Evolutionary conservation across 2,113 vertebrate genomes (phyloP).

Genomic region (Perccottus glenii): DNA sequence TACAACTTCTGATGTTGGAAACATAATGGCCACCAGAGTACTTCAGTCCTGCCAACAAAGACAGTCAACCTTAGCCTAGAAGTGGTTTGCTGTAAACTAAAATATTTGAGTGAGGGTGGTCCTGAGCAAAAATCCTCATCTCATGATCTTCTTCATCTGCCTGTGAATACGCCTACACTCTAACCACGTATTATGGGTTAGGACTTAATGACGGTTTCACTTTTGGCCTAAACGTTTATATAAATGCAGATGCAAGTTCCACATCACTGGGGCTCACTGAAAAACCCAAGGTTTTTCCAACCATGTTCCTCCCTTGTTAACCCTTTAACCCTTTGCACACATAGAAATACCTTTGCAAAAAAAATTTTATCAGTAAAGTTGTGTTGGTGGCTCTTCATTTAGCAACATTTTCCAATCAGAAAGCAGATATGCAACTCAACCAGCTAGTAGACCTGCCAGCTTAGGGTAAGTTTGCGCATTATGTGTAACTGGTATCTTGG

Average conservation of each 20-base stretch:
- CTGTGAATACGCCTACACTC: slow-evolving; percentile 69
- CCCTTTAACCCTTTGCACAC: too few species aligned
- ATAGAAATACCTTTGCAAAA: too few species aligned
- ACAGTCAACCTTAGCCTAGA: slow-evolving; percentile 23
- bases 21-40: neutral
- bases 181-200: slow-evolving; percentile 72
- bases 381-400: too few species aligned
- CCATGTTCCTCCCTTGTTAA: slow-evolving; percentile 54
- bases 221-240: slow-evolving; percentile 58
- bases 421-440: too few species aligned
- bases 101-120: slow-evolving; percentile 67
- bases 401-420: too few species aligned
- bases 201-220: slow-evolving; percentile 67
- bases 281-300: slow-evolving; percentile 67
- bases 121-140: slow-evolving; percentile 57
- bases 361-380: too few species aligned
- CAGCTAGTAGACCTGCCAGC: too few species aligned
- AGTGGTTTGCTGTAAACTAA: slow-evolving; percentile 17
- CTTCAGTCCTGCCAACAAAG: slow-evolving; percentile 34
- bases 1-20: slow-evolving; percentile 20
- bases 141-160: slow-evolving; percentile 51
- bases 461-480: too few species aligned
- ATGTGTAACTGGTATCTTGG: too few species aligned
- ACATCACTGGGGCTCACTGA: slow-evolving; percentile 61
- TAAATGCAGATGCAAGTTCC: slow-evolving; percentile 65